Percentiles rank a stretch among this genome's conserved stretches.
phyloP scores from a whole-genome alignment of 2,888 invertebrate genomes.

The Agelastica alni region DNA sequence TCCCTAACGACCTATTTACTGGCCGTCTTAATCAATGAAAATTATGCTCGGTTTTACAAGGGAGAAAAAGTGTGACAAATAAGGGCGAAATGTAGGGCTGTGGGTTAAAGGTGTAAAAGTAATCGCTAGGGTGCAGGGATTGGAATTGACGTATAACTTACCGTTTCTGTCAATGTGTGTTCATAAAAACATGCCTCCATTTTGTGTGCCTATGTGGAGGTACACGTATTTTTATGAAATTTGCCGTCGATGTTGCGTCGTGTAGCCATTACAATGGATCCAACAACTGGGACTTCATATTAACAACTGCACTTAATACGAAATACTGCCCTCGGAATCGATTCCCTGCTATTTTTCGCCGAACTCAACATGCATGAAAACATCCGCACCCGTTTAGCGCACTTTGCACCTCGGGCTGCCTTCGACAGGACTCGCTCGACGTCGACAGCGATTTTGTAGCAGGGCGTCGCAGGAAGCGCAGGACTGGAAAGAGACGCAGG shows the following conservation, averaged over 20 bases:
- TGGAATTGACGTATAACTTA: slow-evolving; percentile 40
- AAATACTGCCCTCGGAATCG: slow-evolving; percentile 15
- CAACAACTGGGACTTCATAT: slow-evolving; percentile 18
- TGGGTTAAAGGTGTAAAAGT: neutral
- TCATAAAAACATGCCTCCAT: slow-evolving; percentile 50
- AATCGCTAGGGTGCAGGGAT: too few species aligned
- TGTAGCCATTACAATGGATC: slow-evolving; percentile 17
- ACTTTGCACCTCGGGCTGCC: slow-evolving; percentile 14
- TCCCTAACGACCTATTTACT: slow-evolving; percentile 24
- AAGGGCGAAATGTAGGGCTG: neutral
- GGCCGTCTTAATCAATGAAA: slow-evolving; percentile 21
- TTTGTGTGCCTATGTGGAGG: slow-evolving; percentile 44
- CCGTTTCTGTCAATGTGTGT: slow-evolving; percentile 55
- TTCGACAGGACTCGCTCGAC: slow-evolving; percentile 15
- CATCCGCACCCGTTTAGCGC: slow-evolving; percentile 33
- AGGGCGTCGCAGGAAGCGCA: slow-evolving; percentile 23
- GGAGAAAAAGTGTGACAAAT: neutral
- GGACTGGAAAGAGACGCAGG: slow-evolving; percentile 12
- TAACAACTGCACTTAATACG: slow-evolving; percentile 14
- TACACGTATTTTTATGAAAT: slow-evolving; percentile 33
- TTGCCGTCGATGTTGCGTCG: slow-evolving; percentile 22
- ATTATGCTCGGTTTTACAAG: neutral
- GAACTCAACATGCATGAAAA: slow-evolving; percentile 21
- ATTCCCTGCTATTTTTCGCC: slow-evolving; percentile 18
- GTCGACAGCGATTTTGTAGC: slow-evolving; percentile 15